Evolutionary conservation across 2,888 invertebrate genomes (phyloP).

Genomic region (Ennomos erosarius): DNA sequence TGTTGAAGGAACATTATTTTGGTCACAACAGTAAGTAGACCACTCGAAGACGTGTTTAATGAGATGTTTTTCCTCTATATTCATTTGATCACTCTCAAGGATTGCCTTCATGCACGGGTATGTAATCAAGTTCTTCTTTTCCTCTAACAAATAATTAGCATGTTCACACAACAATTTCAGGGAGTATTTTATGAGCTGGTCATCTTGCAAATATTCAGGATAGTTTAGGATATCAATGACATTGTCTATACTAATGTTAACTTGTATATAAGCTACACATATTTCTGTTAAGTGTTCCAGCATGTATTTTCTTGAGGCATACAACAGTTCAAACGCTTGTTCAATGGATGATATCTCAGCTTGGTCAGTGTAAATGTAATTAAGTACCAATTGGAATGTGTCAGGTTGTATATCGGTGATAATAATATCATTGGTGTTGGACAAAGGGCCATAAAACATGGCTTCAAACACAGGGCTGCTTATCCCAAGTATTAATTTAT

Average conservation of each 20-base stretch:
- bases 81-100: constrained; percentile 78
- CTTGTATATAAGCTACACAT: constrained; percentile 82
- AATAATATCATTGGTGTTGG: constrained; percentile 75
- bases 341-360: constrained; percentile 82
- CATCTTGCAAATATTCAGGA: constrained; percentile 85
- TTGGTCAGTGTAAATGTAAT: constrained; percentile 87
- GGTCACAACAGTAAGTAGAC: constrained; percentile 81
- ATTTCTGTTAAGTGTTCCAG: constrained; percentile 79
- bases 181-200: constrained; percentile 79
- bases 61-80: constrained; percentile 81
- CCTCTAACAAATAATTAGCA: constrained; percentile 81
- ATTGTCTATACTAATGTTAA: constrained; percentile 84
- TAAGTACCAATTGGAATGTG: constrained; percentile 85
- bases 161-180: constrained; percentile 84
- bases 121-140: constrained; percentile 78
- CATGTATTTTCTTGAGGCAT: constrained; percentile 88
- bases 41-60: constrained; percentile 83
- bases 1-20: constrained; percentile 64
- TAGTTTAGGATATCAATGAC: constrained; percentile 86
- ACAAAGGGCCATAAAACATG: constrained; percentile 87
- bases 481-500: constrained; percentile 87
- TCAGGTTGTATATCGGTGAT: constrained; percentile 86
- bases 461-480: constrained; percentile 89
- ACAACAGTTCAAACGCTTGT: constrained; percentile 86
- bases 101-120: constrained; percentile 77